Conservation (phyloP, 2,888 invertebrate species). For the Rhyacophila evoluta region DNA sequence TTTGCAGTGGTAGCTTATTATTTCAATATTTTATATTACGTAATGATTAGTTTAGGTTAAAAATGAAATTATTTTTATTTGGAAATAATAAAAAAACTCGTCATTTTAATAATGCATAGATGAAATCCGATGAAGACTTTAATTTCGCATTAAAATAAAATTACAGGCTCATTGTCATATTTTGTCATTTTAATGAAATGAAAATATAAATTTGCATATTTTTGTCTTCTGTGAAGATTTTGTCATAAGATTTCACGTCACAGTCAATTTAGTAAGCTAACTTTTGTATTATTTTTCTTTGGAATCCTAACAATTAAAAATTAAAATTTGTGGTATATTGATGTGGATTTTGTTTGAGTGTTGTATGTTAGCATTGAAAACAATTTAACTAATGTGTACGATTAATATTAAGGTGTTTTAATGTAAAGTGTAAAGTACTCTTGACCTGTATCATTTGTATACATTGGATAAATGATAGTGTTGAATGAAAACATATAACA, state of each 20-base stretch:
- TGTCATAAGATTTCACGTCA: conserved; percentile 55
- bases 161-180: conserved; percentile 63
- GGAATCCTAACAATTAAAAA: no score
- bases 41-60: conserved; percentile 56
- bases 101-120: conserved; percentile 61
- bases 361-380: no score
- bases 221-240: conserved; percentile 68
- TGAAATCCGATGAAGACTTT: conserved; percentile 21
- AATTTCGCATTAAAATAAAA: conserved; percentile 29
- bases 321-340: no score
- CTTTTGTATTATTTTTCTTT: neutral
- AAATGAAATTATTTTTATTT: conserved; percentile 55
- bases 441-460: no score
- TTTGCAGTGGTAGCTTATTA: conserved; percentile 56
- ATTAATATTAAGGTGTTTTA: no score
- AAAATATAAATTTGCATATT: conserved; percentile 66
- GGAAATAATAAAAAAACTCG: conserved; percentile 63
- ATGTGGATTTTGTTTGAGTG: no score
- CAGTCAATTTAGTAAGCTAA: conserved; percentile 48
- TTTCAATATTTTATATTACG: conserved; percentile 56
- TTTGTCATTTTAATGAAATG: conserved; percentile 63
- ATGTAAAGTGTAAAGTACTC: no score
- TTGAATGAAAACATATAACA: no score
- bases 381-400: no score
- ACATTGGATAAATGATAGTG: no score